Evolutionary conservation across 2,113 vertebrate species (phyloP).

Genomic region (Laticauda laticaudata): DNA sequence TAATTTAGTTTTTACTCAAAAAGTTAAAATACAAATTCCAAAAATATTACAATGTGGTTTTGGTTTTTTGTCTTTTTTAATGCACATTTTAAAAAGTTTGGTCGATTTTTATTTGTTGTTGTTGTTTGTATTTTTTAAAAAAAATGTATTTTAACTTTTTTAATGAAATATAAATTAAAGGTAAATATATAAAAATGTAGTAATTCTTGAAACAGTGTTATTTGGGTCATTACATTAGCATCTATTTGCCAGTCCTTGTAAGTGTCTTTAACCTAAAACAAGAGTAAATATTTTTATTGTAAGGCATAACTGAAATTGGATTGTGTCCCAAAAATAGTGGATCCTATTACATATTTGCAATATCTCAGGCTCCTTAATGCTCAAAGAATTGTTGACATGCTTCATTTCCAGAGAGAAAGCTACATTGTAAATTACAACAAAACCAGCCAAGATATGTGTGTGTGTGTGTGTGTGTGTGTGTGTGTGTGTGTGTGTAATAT

Average conservation of each 20-base stretch:
- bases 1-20: background rate
- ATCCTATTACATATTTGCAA: background rate
- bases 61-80: background rate
- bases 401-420: background rate
- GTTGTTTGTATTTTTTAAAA: background rate
- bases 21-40: background rate
- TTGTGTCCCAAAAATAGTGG: background rate
- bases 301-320: background rate
- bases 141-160: background rate
- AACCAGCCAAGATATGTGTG: background rate
- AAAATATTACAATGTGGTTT: background rate
- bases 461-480: too few relatives aligned
- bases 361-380: background rate
- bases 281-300: background rate
- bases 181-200: background rate
- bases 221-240: background rate
- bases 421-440: background rate
- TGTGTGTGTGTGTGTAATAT: too few relatives aligned
- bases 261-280: background rate
- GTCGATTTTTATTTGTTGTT: background rate
- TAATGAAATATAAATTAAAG: background rate
- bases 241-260: background rate
- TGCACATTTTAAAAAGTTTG: background rate
- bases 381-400: background rate
- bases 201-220: fast-evolving